Percentiles rank a stretch among this genome's conserved stretches.
phyloP scores from a whole-genome alignment of 2,888 invertebrate genomes.

The Torymus aiolomorphi region DNA sequence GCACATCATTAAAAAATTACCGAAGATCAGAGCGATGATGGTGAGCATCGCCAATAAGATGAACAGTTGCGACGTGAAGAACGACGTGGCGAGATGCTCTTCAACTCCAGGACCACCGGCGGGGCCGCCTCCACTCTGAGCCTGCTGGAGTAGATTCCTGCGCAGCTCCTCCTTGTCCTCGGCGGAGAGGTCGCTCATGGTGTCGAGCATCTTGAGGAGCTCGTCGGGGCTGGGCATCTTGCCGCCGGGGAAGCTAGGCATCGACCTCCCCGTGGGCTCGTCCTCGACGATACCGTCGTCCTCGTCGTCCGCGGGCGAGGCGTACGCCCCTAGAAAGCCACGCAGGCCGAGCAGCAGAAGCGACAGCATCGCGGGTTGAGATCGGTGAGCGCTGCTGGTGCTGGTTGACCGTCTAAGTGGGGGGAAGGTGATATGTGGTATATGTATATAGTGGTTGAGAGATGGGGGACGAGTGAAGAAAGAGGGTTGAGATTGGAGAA shows the following conservation, averaged over 20 bases:
- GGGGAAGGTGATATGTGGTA: no score
- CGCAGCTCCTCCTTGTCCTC: conserved; percentile 80
- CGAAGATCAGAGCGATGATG: conserved; percentile 66
- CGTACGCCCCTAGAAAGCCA: conserved; percentile 15
- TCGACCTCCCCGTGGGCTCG: background rate
- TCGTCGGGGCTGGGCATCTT: conserved; percentile 79
- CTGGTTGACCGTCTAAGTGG: no score
- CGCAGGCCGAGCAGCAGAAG: conserved; percentile 34
- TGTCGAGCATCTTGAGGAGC: conserved; percentile 79
- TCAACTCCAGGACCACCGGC: background rate
- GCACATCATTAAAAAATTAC: conserved; percentile 58
- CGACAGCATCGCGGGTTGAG: conserved; percentile 13
- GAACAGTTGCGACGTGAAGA: conserved; percentile 67
- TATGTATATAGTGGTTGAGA: no score
- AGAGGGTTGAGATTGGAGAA: no score
- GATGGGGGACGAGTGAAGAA: no score
- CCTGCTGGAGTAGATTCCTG: conserved; percentile 72
- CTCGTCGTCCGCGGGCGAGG: conserved; percentile 24
- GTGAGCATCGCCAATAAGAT: conserved; percentile 65
- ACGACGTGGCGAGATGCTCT: conserved; percentile 9
- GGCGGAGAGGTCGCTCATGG: conserved; percentile 78
- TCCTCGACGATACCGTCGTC: conserved; percentile 49
- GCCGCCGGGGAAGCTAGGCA: conserved; percentile 33
- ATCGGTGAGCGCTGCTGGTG: no score
- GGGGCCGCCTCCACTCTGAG: background rate